These are phyloP conservation scores for Champsocephalus gunnari DNA, from an alignment of 2,797 vertebrate genomes.

Conservation along the genomic window DNA sequence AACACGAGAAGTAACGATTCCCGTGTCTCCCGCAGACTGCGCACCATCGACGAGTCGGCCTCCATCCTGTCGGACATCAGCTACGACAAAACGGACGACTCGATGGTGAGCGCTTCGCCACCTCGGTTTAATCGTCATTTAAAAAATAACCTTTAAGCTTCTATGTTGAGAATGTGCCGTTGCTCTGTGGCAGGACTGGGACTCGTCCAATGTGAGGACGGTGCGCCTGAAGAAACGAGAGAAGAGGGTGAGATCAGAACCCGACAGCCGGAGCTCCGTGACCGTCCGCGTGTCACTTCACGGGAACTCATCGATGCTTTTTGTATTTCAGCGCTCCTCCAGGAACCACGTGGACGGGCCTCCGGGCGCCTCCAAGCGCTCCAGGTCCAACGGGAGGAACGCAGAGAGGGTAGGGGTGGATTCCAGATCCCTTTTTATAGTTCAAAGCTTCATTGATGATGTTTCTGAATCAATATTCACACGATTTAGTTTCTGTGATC, in stretches of 20 bases:
- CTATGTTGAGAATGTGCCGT: conserved; percentile 8
- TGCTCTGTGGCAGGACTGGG: conserved; percentile 90
- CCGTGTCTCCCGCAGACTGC: conserved; percentile 79
- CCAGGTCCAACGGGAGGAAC: conserved; percentile 87
- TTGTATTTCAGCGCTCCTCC: conserved; percentile 89
- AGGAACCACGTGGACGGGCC: conserved; percentile 93
- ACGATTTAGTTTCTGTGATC: too few species aligned
- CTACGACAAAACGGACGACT: conserved; percentile 98
- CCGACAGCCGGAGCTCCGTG: neutral
- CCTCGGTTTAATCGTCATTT: neutral
- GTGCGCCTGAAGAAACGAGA: conserved; percentile 93
- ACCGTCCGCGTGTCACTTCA: neutral
- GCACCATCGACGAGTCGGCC: conserved; percentile 95
- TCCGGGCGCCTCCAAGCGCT: conserved; percentile 88
- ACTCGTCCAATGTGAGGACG: conserved; percentile 90
- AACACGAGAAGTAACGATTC: neutral
- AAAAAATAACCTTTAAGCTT: neutral
- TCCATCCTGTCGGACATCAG: conserved; percentile 98
- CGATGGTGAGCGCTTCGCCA: conserved; percentile 85
- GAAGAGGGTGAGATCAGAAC: conserved; percentile 88
- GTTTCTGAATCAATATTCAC: too few species aligned
- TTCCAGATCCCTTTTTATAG: neutral
- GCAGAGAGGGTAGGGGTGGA: conserved; percentile 83
- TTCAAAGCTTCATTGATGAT: too few species aligned
- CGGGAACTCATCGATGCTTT: neutral